Evolutionary conservation across 2,888 invertebrate genomes (phyloP), one percentile per base, ranked within the genome.

Genomic region (Girardia tigrina): DNA sequence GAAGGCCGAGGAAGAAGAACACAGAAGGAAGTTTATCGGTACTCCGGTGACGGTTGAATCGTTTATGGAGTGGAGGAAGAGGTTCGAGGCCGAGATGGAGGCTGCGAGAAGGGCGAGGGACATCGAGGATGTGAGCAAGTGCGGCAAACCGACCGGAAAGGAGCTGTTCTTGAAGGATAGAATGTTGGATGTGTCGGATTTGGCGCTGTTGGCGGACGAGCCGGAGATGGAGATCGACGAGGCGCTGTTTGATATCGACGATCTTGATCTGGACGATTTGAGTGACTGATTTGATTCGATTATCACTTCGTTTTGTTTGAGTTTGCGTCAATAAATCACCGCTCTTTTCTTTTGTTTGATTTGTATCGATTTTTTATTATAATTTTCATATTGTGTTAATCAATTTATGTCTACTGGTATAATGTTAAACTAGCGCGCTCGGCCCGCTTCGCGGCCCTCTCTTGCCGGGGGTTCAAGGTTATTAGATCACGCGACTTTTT

Each of bases 41-140:
- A 95, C 94, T 0, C 87, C 90, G 80, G 97, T 97, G 0, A 91
- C 92, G 0, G 92, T 95, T 0, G 97, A 98, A 85, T 90, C 92
- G 6, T 98, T 98, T 85, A 85, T 94, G 81, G 90, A 88, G 27
- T 98, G 98, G 98, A 92, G 94, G 82, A 88, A 89, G 77, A 88
- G 89, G 78, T 98, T 98, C 87, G 95, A 97, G 83, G 88, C 89
- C 29, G 94, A 95, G 83, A 89, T 90, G 85, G 90, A 90, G 6
- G 82, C 83, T 76, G 70, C 83, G 81, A 88, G 88, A 69, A 78
- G 80, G n/a, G n/a, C n/a, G 73, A 27, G 72, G 20, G 78, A 78
- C 73, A 73, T 77, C 20, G 74, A 70, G n/a, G 73, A 36, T 12
- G 16, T 36, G 16, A 36, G 16, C 16, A 36, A 36, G 36, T 12